These are phyloP conservation scores for Ormyrus pomaceus DNA, from an alignment of 2,888 invertebrate species.

Conservation along the genomic window DNA sequence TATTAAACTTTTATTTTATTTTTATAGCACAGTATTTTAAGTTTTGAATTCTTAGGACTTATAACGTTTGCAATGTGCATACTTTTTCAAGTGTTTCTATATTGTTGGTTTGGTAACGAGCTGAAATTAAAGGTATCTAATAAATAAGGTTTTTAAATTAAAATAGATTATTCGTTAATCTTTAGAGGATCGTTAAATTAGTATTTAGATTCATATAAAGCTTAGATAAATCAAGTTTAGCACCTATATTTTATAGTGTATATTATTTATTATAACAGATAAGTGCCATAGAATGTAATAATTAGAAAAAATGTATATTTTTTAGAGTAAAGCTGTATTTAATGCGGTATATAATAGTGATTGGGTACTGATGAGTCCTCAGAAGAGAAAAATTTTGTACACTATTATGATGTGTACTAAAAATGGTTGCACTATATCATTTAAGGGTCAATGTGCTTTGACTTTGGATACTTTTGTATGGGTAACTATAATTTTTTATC, in stretches of 20 bases:
- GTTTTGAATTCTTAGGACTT: not conserved
- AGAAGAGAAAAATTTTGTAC: slow-evolving; percentile 31
- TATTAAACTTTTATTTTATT: not conserved
- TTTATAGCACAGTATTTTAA: not conserved
- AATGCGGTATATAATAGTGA: too few relatives aligned
- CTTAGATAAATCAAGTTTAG: too few relatives aligned
- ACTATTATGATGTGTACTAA: slow-evolving; percentile 42
- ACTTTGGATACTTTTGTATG: slow-evolving; percentile 47
- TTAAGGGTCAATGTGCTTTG: slow-evolving; percentile 50
- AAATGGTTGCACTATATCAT: slow-evolving; percentile 39
- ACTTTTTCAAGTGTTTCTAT: slow-evolving; percentile 36
- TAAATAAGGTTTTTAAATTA: too few relatives aligned
- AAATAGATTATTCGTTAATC: too few relatives aligned
- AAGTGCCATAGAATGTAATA: too few relatives aligned
- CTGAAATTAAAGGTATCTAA: slow-evolving; percentile 21
- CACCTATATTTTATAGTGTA: too few relatives aligned
- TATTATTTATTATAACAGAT: too few relatives aligned
- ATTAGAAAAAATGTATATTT: not conserved
- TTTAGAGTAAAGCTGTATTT: not conserved
- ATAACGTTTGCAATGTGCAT: not conserved
- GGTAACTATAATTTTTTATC: slow-evolving; percentile 22
- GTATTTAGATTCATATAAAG: too few relatives aligned
- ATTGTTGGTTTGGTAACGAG: slow-evolving; percentile 34
- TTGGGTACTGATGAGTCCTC: too few relatives aligned
- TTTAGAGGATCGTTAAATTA: too few relatives aligned